These are phyloP conservation scores for Baryphthengus martii DNA, from an alignment of 2,113 vertebrate genomes.

Conservation along the genomic window DNA sequence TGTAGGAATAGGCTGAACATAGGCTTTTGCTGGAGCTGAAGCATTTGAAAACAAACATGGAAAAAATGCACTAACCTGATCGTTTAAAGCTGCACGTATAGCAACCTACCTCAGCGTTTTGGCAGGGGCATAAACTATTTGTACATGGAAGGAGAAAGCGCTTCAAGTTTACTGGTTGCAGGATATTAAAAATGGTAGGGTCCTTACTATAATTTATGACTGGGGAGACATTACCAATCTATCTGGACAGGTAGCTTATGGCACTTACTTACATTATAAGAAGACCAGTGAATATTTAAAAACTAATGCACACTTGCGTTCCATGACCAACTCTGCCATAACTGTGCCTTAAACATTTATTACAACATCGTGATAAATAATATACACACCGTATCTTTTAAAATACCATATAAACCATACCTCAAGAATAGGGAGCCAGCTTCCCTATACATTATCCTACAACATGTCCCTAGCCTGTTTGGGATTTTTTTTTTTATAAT, in stretches of 20 bases:
- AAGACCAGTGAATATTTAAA: slow-evolving; percentile 52
- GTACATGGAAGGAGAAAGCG: neutral
- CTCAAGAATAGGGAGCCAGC: slow-evolving; percentile 92
- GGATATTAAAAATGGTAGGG: neutral
- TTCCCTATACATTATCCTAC: slow-evolving; percentile 85
- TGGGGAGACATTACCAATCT: neutral
- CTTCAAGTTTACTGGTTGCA: slow-evolving; percentile 36
- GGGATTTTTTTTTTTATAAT: neutral
- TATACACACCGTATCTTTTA: slow-evolving; percentile 84
- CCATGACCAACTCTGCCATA: slow-evolving; percentile 58
- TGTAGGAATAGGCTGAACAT: rapidly evolving
- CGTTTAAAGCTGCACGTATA: neutral
- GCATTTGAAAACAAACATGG: neutral
- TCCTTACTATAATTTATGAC: slow-evolving; percentile 53
- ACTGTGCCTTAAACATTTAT: slow-evolving; percentile 77
- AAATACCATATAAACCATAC: slow-evolving; percentile 75
- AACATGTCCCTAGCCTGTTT: slow-evolving; percentile 54
- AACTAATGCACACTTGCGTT: slow-evolving; percentile 24
- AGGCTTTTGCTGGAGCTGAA: neutral
- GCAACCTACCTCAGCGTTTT: rapidly evolving
- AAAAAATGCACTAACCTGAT: neutral
- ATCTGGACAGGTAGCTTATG: slow-evolving; percentile 18
- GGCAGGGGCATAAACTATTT: neutral
- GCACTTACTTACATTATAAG: slow-evolving; percentile 14
- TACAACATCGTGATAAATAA: slow-evolving; percentile 92